These are phyloP conservation scores for Parasteatoda tepidariorum DNA, from an alignment of 1,140 invertebrate genomes.

Conservation along the genomic window DNA sequence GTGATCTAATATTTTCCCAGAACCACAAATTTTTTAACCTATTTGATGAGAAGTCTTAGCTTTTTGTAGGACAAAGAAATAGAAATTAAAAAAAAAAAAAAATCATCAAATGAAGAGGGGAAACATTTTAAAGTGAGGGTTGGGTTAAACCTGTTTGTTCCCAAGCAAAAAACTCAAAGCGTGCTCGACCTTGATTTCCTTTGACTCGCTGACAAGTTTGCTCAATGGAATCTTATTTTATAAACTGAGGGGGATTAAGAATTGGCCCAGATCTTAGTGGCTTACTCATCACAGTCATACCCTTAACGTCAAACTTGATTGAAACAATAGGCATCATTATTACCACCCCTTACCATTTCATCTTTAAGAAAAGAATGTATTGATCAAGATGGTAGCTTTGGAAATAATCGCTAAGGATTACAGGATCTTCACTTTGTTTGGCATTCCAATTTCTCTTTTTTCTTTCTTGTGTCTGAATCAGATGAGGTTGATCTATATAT, in stretches of 20 bases:
- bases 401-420: constrained; percentile 51
- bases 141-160: constrained; percentile 48
- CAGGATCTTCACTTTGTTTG: constrained; percentile 46
- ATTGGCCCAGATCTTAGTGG: constrained; percentile 22
- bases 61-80: too few species aligned
- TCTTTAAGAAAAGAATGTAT: constrained; percentile 41
- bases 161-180: background rate
- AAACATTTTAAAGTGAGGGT: constrained; percentile 10
- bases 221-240: constrained; percentile 23
- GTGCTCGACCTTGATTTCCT: constrained; percentile 49
- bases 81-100: background rate
- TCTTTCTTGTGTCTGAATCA: background rate
- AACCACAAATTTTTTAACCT: too few species aligned
- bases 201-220: constrained; percentile 5
- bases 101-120: background rate
- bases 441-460: constrained; percentile 15
- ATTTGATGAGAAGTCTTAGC: too few species aligned
- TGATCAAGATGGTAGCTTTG: constrained; percentile 39
- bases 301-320: constrained; percentile 9
- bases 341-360: constrained; percentile 1
- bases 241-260: constrained; percentile 28
- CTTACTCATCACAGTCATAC: background rate
- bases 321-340: constrained; percentile 53
- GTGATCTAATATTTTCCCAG: too few species aligned
- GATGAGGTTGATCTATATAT: constrained; percentile 55